Percentiles rank a stretch among this genome's conserved stretches.
Conservation (phyloP, 2,888 invertebrate species). For the Apeira syringaria region DNA sequence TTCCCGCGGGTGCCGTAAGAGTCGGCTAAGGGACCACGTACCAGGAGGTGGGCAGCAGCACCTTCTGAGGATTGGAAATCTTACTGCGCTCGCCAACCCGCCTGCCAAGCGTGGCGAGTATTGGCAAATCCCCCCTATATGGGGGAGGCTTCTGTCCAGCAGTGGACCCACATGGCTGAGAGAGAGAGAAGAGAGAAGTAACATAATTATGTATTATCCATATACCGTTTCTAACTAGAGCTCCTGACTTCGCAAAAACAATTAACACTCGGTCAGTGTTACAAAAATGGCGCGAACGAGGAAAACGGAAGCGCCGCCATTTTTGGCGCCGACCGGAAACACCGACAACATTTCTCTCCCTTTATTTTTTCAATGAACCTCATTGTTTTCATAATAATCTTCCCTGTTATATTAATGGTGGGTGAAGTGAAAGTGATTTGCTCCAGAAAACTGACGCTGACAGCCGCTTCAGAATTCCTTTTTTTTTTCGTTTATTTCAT, state of each 20-base stretch:
- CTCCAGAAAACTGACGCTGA: constrained; percentile 1
- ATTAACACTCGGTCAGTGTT: not conserved
- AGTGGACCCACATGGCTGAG: too few species aligned
- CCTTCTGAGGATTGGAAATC: too few species aligned
- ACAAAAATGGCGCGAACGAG: constrained; percentile 7
- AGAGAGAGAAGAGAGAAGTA: too few species aligned
- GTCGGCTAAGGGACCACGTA: too few species aligned
- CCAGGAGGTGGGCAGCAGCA: too few species aligned
- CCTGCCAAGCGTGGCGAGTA: too few species aligned
- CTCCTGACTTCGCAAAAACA: not conserved
- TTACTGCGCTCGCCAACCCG: too few species aligned
- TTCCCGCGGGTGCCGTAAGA: too few species aligned
- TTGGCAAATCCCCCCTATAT: too few species aligned
- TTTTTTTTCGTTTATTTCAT: not conserved
- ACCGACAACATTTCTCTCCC: constrained; percentile 12
- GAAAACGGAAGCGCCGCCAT: constrained; percentile 15
- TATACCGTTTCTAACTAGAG: too few species aligned
- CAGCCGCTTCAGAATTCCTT: not conserved
- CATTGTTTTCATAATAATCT: constrained; percentile 23
- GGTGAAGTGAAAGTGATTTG: not conserved
- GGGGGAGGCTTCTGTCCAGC: too few species aligned
- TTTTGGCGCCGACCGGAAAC: constrained; percentile 9
- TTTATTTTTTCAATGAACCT: constrained; percentile 10
- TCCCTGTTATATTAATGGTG: constrained; percentile 12
- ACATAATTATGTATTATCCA: too few species aligned